Percentiles rank a stretch among this genome's conserved stretches.
phyloP scores from a whole-genome alignment of 2,888 invertebrate species.

The Ectemnius cavifrons region DNA sequence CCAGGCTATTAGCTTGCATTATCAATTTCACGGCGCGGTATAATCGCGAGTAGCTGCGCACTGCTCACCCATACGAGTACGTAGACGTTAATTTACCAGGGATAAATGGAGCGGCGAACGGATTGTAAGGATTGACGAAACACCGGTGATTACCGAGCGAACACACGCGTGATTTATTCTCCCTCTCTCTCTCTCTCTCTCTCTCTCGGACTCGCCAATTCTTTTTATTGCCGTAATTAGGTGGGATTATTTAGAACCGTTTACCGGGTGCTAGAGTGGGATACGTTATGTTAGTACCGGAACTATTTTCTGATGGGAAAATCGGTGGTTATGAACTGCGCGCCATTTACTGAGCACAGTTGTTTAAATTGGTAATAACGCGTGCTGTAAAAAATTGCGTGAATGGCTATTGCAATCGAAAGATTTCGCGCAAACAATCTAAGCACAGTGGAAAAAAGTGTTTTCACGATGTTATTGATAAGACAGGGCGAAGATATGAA shows the following conservation, averaged over 20 bases:
- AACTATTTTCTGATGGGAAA: too few relatives aligned
- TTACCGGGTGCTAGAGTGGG: neutral
- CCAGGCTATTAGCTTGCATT: constrained; percentile 51
- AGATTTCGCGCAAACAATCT: too few relatives aligned
- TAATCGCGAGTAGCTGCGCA: constrained; percentile 52
- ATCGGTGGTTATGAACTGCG: too few relatives aligned
- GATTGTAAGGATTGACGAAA: constrained; percentile 55
- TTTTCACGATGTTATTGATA: too few relatives aligned
- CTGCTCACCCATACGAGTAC: constrained; percentile 22
- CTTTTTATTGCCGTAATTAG: neutral
- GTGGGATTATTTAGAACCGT: neutral
- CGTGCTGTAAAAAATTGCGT: too few relatives aligned
- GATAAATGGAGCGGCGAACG: constrained; percentile 55
- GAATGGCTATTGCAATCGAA: too few relatives aligned
- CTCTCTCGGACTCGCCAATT: neutral
- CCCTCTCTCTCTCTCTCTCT: constrained; percentile 12
- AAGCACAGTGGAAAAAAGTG: too few relatives aligned
- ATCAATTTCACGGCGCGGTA: constrained; percentile 56
- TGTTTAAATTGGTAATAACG: too few relatives aligned
- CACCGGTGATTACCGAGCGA: constrained; percentile 47
- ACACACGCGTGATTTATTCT: constrained; percentile 50
- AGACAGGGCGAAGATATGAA: neutral
- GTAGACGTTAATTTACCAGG: constrained; percentile 55
- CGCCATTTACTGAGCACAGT: too few relatives aligned
- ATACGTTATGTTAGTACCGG: too few relatives aligned